A percentile compares a stretch with the other conserved stretches of the same genome.
These are phyloP conservation scores for Agrochola lota DNA, from an alignment of 2,888 invertebrate species.

Conservation along the genomic window DNA sequence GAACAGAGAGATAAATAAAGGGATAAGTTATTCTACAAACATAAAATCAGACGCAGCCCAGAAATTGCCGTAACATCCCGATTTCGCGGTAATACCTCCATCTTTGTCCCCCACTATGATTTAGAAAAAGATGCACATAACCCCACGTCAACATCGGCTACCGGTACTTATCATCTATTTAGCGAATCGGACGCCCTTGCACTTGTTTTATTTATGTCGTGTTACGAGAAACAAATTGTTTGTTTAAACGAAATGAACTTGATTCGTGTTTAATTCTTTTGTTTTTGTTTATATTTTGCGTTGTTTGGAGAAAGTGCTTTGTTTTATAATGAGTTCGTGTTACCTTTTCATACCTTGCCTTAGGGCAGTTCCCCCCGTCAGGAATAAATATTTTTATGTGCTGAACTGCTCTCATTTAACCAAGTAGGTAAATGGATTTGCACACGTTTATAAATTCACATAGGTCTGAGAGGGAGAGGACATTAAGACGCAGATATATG, in stretches of 20 bases:
- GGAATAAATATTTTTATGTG: background rate
- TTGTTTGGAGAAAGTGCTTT: constrained; percentile 23
- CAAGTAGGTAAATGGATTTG: background rate
- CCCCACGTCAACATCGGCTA: constrained; percentile 60
- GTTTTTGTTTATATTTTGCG: constrained; percentile 49
- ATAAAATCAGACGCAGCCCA: constrained; percentile 24
- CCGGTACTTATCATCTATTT: constrained; percentile 81
- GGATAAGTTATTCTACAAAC: constrained; percentile 20
- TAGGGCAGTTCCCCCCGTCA: background rate
- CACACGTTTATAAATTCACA: too few species aligned
- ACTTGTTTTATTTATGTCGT: constrained; percentile 70
- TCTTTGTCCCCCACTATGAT: constrained; percentile 70
- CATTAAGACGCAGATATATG: too few species aligned
- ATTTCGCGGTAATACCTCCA: constrained; percentile 63
- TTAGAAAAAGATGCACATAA: constrained; percentile 67
- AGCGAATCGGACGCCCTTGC: constrained; percentile 80
- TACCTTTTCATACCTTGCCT: constrained; percentile 3
- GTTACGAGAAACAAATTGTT: constrained; percentile 51
- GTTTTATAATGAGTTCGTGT: constrained; percentile 14
- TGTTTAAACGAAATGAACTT: constrained; percentile 48
- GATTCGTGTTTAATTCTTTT: constrained; percentile 46
- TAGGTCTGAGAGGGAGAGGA: background rate
- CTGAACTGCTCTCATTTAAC: background rate
- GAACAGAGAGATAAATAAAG: constrained; percentile 26
- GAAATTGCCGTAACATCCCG: constrained; percentile 40